These are phyloP conservation scores for Natator depressus DNA, from an alignment of 2,113 vertebrate species.

Conservation along the genomic window DNA sequence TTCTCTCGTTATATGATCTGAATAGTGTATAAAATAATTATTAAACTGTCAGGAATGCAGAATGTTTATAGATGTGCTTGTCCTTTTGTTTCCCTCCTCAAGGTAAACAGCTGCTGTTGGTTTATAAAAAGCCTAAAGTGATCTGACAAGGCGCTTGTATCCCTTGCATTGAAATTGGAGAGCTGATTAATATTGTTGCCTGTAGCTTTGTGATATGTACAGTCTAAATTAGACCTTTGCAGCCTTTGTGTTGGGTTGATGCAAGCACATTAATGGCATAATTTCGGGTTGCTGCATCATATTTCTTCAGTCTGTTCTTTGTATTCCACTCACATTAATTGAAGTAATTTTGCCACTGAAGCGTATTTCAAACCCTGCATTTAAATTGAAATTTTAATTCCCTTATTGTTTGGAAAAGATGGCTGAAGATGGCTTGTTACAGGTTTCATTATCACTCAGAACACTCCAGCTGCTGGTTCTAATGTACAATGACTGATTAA, in stretches of 20 bases:
- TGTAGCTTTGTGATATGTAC: conserved; percentile 68
- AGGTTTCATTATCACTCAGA: conserved; percentile 89
- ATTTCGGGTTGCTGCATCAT: conserved; percentile 78
- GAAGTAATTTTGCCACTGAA: conserved; percentile 89
- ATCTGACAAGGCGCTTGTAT: conserved; percentile 38
- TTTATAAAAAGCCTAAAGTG: conserved; percentile 51
- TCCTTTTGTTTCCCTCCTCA: conserved; percentile 69
- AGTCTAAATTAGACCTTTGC: conserved; percentile 70
- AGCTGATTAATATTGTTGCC: conserved; percentile 73
- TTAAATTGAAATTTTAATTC: conserved; percentile 93
- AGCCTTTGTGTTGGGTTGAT: conserved; percentile 48
- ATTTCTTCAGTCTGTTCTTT: conserved; percentile 80
- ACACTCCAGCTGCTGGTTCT: conserved; percentile 87
- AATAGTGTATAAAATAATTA: conserved; percentile 66
- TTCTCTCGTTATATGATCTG: conserved; percentile 48
- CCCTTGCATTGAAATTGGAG: conserved; percentile 50
- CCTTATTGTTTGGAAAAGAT: conserved; percentile 86
- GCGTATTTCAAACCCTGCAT: conserved; percentile 87
- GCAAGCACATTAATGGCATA: conserved; percentile 75
- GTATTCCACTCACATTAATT: conserved; percentile 89
- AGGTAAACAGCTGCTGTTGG: conserved; percentile 70
- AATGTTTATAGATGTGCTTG: conserved; percentile 52
- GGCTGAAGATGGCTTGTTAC: conserved; percentile 85
- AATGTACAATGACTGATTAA: conserved; percentile 84
- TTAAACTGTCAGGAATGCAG: conserved; percentile 54